These are phyloP conservation scores for Erebia epiphron DNA, from an alignment of 2,888 invertebrate species.

Conservation along the genomic window DNA sequence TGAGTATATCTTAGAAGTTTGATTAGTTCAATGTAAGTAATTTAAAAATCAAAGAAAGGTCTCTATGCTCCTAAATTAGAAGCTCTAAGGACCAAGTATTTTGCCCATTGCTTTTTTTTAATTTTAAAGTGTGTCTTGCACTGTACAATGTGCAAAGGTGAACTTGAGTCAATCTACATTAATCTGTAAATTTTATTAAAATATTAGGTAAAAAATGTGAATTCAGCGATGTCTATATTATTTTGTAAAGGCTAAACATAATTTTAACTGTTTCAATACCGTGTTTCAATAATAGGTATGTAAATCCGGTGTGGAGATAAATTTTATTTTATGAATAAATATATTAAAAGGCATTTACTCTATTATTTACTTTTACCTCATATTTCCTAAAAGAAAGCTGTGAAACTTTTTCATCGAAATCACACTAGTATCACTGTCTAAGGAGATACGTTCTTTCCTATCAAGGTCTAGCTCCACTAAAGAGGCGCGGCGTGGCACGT, in stretches of 20 bases:
- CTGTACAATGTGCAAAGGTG: too few species aligned
- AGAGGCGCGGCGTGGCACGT: too few species aligned
- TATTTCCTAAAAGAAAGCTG: neutral
- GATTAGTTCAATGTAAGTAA: too few species aligned
- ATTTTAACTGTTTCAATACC: neutral
- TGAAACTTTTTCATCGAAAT: too few species aligned
- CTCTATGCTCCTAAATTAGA: too few species aligned
- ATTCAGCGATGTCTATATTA: neutral
- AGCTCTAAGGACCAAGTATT: too few species aligned
- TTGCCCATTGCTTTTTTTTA: neutral
- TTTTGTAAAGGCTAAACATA: neutral
- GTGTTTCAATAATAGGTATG: neutral
- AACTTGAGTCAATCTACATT: neutral
- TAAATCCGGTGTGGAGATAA: neutral
- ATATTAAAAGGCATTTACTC: neutral
- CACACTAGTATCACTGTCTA: too few species aligned
- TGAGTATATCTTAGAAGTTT: too few species aligned
- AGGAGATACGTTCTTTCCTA: too few species aligned
- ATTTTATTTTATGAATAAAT: conserved; percentile 13
- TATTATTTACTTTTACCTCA: neutral
- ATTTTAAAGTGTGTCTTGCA: too few species aligned
- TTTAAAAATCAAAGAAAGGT: too few species aligned
- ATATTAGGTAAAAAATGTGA: neutral
- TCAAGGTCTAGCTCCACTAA: too few species aligned
- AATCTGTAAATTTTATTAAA: neutral